Evolutionary conservation across 2,888 invertebrate species (phyloP).

Genomic region (Ormyrus nitidulus): DNA sequence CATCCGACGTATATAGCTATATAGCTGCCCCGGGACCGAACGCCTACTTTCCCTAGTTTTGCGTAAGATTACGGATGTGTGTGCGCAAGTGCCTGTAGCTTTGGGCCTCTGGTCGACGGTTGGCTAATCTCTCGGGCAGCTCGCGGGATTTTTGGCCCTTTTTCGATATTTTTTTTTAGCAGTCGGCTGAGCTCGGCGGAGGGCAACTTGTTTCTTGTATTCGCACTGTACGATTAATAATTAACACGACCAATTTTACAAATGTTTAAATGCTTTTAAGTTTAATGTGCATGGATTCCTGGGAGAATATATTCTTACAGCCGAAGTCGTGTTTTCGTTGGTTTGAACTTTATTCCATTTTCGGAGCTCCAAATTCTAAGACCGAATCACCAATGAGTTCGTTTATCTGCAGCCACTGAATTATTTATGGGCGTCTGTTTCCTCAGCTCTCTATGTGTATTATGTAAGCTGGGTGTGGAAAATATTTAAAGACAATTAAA

Average conservation of each 20-base stretch:
- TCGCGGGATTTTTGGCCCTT: neutral
- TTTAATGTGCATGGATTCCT: too few species aligned
- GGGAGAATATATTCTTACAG: too few species aligned
- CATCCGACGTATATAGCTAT: conserved; percentile 60
- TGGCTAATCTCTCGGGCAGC: neutral
- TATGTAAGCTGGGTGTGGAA: conserved; percentile 39
- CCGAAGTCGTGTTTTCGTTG: neutral
- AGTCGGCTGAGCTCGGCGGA: too few species aligned
- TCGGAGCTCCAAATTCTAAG: conserved; percentile 21
- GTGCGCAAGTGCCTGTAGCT: neutral
- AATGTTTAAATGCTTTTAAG: too few species aligned
- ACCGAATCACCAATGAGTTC: conserved; percentile 46
- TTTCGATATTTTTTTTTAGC: neutral
- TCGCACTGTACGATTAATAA: too few species aligned
- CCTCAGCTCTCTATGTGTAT: conserved; percentile 45
- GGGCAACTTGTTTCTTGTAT: too few species aligned
- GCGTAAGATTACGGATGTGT: conserved; percentile 67
- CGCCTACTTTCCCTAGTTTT: conserved; percentile 74
- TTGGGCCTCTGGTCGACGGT: neutral
- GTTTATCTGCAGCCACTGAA: conserved; percentile 48
- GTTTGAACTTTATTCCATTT: conserved; percentile 35
- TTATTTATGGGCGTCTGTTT: conserved; percentile 40
- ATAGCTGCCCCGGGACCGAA: conserved; percentile 52
- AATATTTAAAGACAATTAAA: conserved; percentile 40
- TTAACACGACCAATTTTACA: too few species aligned